Percentiles rank a stretch among this genome's conserved stretches.
These are phyloP conservation scores for Zosterops pallidus DNA, from an alignment of 2,113 vertebrate species.

Conservation along the genomic window DNA sequence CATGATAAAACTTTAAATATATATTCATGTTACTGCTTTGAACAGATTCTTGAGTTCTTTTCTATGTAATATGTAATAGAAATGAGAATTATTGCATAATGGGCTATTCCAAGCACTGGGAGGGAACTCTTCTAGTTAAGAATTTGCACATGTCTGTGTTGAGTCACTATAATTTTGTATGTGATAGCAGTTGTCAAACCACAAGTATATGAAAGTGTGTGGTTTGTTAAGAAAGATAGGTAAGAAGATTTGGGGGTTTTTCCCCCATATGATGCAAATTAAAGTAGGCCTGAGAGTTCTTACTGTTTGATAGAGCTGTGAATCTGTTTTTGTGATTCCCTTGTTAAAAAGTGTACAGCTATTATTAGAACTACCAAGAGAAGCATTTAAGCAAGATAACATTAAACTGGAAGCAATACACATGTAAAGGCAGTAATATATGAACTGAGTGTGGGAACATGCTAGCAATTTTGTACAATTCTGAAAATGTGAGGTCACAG, in stretches of 20 bases:
- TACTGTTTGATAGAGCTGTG: background rate
- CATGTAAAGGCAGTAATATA: background rate
- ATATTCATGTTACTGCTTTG: background rate
- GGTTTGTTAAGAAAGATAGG: background rate
- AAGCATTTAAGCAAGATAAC: background rate
- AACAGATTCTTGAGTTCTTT: background rate
- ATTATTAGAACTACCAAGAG: background rate
- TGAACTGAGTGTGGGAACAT: background rate
- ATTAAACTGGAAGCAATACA: background rate
- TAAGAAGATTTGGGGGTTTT: background rate
- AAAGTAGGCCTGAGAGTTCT: background rate
- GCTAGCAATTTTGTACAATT: background rate
- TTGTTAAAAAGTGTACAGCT: background rate
- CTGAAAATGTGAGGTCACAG: background rate
- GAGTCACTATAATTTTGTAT: background rate
- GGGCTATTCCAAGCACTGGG: background rate
- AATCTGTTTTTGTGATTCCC: background rate
- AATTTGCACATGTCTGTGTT: background rate
- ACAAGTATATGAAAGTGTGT: background rate
- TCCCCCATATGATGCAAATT: background rate
- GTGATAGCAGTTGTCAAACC: background rate
- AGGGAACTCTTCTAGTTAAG: background rate
- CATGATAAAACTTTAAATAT: background rate
- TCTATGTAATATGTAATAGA: background rate
- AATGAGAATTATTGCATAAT: background rate